These are phyloP conservation scores for Archilochus colubris DNA, from an alignment of 2,113 vertebrate species.

Conservation along the genomic window DNA sequence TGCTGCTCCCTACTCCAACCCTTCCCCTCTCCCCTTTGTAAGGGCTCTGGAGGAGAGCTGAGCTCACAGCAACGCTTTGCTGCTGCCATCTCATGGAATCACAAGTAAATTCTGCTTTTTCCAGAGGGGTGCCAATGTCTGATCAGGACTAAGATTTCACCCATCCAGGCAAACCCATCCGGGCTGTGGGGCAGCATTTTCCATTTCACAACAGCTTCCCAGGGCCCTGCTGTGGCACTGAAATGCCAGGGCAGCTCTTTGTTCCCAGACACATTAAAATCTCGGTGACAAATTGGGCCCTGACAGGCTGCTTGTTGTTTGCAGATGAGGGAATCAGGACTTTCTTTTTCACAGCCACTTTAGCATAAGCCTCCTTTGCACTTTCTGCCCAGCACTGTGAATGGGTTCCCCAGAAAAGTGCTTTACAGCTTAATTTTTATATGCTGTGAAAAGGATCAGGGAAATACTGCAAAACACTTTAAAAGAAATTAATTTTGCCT, in stretches of 20 bases:
- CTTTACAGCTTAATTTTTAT: slow-evolving; percentile 14
- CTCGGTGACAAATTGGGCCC: neutral
- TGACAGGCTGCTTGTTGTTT: neutral
- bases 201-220: neutral
- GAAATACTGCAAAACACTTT: neutral
- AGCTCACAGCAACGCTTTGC: neutral
- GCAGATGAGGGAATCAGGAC: neutral
- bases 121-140: neutral
- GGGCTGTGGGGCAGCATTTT: neutral
- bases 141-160: neutral
- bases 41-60: neutral
- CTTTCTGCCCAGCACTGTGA: neutral
- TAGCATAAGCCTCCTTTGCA: neutral
- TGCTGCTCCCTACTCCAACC: neutral
- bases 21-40: neutral
- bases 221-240: neutral
- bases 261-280: neutral
- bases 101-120: neutral
- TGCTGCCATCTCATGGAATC: slow-evolving; percentile 73
- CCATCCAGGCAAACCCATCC: neutral
- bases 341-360: neutral
- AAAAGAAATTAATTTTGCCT: slow-evolving; percentile 56
- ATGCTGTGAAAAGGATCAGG: neutral
- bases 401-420: neutral
- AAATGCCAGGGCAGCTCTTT: neutral